These are phyloP conservation scores for Eurystomus glaucurus DNA, from an alignment of 2,797 vertebrate genomes.

Conservation along the genomic window DNA sequence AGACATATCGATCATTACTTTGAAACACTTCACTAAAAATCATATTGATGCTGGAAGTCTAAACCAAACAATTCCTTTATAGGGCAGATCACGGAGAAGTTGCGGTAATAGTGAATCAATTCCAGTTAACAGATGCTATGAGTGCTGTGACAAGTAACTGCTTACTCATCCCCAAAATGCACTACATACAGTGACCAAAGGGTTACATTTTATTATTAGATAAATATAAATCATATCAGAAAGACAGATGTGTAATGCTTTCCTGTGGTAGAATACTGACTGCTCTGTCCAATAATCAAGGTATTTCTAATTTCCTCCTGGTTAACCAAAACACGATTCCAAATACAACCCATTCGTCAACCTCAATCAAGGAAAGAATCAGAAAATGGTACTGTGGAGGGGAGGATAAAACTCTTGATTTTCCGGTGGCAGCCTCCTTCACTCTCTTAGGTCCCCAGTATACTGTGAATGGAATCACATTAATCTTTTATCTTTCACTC, in stretches of 20 bases:
- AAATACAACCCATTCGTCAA: neutral
- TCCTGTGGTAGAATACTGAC: neutral
- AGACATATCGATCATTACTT: conserved; percentile 41
- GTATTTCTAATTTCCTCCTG: neutral
- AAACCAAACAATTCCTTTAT: conserved; percentile 65
- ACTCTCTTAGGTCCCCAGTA: neutral
- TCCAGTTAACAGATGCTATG: conserved; percentile 28
- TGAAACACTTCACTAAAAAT: conserved; percentile 76
- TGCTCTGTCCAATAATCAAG: neutral
- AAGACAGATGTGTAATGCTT: neutral
- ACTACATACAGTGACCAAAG: neutral
- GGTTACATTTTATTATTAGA: neutral
- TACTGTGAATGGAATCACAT: conserved; percentile 20
- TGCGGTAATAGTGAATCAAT: conserved; percentile 65
- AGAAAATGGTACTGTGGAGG: neutral
- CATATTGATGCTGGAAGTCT: conserved; percentile 61
- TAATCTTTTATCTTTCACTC: conserved; percentile 3
- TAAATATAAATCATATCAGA: neutral
- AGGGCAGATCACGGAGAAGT: conserved; percentile 53
- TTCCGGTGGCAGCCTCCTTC: neutral
- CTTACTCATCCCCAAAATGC: conserved; percentile 33
- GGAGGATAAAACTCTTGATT: neutral
- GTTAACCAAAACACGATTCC: neutral
- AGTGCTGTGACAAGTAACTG: conserved; percentile 30
- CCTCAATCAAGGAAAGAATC: neutral